phyloP scores from a whole-genome alignment of 2,888 invertebrate species.

The Elgonia sp. region DNA sequence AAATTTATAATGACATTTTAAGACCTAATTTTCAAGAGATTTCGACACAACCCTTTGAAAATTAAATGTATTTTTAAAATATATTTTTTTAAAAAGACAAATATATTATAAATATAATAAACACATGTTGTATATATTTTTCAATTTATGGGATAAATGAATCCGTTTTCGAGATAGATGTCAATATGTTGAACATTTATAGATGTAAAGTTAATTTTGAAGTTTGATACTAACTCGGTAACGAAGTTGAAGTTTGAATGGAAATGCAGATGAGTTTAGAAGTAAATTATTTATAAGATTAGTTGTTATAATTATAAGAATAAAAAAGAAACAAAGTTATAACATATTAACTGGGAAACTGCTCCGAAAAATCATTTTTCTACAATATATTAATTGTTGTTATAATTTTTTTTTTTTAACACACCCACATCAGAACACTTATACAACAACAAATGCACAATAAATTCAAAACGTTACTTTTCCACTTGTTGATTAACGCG shows the following conservation, averaged over 20 bases:
- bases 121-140: too few relatives aligned
- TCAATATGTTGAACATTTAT: constrained; percentile 41
- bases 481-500: background rate
- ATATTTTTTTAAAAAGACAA: too few relatives aligned
- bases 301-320: background rate
- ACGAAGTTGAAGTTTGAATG: constrained; percentile 37
- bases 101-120: too few relatives aligned
- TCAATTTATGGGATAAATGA: background rate
- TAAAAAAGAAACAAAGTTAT: background rate
- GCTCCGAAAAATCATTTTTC: background rate
- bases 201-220: constrained; percentile 35
- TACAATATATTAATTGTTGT: constrained; percentile 1
- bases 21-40: too few relatives aligned
- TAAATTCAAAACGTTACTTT: background rate
- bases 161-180: constrained; percentile 22
- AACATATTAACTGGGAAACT: background rate
- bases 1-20: too few relatives aligned
- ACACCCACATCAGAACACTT: constrained; percentile 6
- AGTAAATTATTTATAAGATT: constrained; percentile 37
- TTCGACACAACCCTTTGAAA: too few relatives aligned
- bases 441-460: constrained; percentile 12
- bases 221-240: constrained; percentile 29
- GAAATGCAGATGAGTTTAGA: constrained; percentile 19
- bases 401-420: background rate
- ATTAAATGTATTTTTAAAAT: too few relatives aligned